A percentile compares a stretch with the other conserved stretches of the same genome.
Evolutionary conservation across 1,140 invertebrate species (phyloP).

Genomic region (Ostrea edulis): DNA sequence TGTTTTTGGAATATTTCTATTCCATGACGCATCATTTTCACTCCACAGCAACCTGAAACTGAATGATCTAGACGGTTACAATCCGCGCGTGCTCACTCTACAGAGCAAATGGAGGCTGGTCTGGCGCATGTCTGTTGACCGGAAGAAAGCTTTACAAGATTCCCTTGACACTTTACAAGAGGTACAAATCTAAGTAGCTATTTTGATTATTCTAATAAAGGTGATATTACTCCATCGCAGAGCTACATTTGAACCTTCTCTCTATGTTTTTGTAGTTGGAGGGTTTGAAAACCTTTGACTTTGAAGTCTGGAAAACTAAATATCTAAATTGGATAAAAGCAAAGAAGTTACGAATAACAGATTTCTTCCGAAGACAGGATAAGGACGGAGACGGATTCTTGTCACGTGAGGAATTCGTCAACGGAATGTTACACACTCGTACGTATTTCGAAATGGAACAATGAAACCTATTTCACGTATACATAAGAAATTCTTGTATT

Average conservation of each 20-base stretch:
- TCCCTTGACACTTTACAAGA: constrained; percentile 94
- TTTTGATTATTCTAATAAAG: background rate
- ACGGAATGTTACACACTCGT: constrained; percentile 84
- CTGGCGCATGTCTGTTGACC: constrained; percentile 97
- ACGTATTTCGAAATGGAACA: constrained; percentile 46
- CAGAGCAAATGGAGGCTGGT: constrained; percentile 98
- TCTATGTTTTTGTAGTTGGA: constrained; percentile 71
- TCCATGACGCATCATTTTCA: background rate
- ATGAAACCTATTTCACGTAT: background rate
- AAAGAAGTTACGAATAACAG: constrained; percentile 98
- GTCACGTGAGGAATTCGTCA: constrained; percentile 97
- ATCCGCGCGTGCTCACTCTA: constrained; percentile 88
- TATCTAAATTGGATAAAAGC: constrained; percentile 99
- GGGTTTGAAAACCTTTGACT: constrained; percentile 94
- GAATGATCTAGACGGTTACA: constrained; percentile 76
- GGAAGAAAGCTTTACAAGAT: constrained; percentile 95
- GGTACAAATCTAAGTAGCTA: constrained; percentile 62
- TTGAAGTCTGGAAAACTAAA: constrained; percentile 97
- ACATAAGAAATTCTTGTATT: background rate
- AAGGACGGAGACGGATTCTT: constrained; percentile 98
- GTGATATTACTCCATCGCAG: background rate
- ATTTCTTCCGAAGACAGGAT: constrained; percentile 99
- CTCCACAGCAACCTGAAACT: constrained; percentile 73
- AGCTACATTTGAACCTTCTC: background rate
- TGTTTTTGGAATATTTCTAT: background rate